Conservation (phyloP, 1,140 invertebrate genomes). For the Trachelipus rathkii region DNA sequence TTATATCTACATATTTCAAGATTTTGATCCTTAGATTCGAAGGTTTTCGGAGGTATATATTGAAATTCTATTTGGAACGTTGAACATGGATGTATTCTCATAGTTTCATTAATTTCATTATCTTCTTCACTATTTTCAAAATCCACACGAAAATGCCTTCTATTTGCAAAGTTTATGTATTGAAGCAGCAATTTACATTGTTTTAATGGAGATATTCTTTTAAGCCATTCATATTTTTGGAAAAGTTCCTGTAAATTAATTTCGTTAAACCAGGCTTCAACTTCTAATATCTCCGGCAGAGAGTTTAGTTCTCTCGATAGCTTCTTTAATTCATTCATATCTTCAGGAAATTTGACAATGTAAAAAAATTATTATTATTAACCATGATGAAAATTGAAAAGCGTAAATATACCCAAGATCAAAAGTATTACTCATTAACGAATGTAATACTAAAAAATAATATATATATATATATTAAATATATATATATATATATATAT, state of each 20-base stretch:
- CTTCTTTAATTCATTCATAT: conserved; percentile 35
- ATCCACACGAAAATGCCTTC: conserved; percentile 35
- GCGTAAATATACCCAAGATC: no score
- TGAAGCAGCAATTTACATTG: conserved; percentile 19
- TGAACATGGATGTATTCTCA: conserved; percentile 27
- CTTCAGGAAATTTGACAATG: conserved; percentile 38
- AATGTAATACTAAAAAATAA: no score
- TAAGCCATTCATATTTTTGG: conserved; percentile 28
- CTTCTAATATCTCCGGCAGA: conserved; percentile 43
- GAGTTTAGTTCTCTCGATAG: conserved; percentile 33
- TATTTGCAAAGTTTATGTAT: conserved; percentile 26
- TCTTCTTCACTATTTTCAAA: conserved; percentile 35
- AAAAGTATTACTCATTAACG: no score
- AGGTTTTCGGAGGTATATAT: background rate
- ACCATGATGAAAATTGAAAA: no score
- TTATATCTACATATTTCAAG: no score
- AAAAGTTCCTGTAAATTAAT: background rate
- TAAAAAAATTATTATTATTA: no score
- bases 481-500: no score
- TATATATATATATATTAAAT: no score
- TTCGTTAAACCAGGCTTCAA: conserved; percentile 48
- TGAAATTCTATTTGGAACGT: background rate
- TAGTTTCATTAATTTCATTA: conserved; percentile 20
- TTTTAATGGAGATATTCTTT: background rate
- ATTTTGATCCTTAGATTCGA: background rate